Conservation (phyloP, 2,797 vertebrate genomes). For the Champsocephalus gunnari region DNA sequence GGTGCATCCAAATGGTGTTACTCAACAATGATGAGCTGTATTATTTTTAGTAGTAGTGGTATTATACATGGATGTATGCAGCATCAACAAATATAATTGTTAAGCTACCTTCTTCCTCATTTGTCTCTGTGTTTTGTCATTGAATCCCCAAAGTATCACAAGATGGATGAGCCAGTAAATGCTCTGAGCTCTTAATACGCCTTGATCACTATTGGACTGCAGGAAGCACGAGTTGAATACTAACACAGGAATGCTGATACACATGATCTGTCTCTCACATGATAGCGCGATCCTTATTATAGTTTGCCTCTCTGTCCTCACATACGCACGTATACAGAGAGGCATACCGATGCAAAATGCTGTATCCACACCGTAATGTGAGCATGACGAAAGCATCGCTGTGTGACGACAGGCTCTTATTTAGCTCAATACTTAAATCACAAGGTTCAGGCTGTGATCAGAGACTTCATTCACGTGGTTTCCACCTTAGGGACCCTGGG, state of each 20-base stretch:
- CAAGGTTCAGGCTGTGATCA: constrained; percentile 46
- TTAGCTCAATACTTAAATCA: constrained; percentile 60
- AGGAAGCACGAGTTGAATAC: constrained; percentile 3
- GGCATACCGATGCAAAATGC: constrained; percentile 19
- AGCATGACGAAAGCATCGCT: constrained; percentile 20
- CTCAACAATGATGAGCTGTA: not conserved
- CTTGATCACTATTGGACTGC: not conserved
- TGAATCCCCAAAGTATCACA: not conserved
- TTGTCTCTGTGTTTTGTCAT: not conserved
- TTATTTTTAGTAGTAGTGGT: not conserved
- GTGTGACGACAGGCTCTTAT: constrained; percentile 36
- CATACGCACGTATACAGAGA: constrained; percentile 24
- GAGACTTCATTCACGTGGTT: constrained; percentile 27
- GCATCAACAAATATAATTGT: not conserved
- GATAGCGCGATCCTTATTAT: constrained; percentile 62
- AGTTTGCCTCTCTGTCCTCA: constrained; percentile 31
- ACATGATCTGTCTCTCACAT: constrained; percentile 55
- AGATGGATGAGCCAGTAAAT: not conserved
- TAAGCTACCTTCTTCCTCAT: not conserved
- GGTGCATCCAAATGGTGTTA: not conserved
- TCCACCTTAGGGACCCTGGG: not conserved
- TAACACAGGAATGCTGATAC: constrained; percentile 20
- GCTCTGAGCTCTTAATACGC: not conserved
- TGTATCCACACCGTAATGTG: constrained; percentile 53
- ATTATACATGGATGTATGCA: not conserved